Evolutionary conservation across 1,140 invertebrate genomes (phyloP).

Genomic region (Drosophila cardini): DNA sequence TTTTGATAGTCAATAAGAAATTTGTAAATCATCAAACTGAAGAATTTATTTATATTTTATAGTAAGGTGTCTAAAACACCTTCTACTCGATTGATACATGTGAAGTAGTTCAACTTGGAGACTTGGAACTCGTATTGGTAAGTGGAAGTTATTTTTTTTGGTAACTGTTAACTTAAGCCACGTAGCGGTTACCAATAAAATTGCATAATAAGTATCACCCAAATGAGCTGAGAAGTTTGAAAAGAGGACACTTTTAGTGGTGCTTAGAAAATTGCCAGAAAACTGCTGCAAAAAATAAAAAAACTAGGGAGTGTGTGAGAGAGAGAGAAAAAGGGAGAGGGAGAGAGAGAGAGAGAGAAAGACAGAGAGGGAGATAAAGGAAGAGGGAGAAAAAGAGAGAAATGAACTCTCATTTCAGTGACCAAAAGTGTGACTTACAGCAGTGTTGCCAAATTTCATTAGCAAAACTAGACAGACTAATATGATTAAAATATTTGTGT

Average conservation of each 20-base stretch:
- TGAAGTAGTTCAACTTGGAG: too few relatives aligned
- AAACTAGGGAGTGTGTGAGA: neutral
- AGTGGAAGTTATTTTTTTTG: neutral
- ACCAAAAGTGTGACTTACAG: too few relatives aligned
- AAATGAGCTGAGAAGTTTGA: slow-evolving; percentile 38
- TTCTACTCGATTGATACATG: too few relatives aligned
- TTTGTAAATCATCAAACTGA: neutral
- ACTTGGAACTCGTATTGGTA: neutral
- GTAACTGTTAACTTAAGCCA: slow-evolving; percentile 7
- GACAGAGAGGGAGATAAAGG: too few relatives aligned
- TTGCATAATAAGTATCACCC: slow-evolving; percentile 41
- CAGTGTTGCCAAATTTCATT: too few relatives aligned
- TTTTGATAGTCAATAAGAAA: too few relatives aligned
- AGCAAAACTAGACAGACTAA: too few relatives aligned
- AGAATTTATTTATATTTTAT: too few relatives aligned
- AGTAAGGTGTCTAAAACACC: too few relatives aligned
- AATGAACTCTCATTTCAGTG: too few relatives aligned
- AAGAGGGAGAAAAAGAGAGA: too few relatives aligned
- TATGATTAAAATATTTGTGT: too few relatives aligned
- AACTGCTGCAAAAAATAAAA: slow-evolving; percentile 12
- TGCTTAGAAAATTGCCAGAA: neutral
- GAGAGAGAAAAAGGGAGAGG: neutral
- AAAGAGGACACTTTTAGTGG: slow-evolving; percentile 25
- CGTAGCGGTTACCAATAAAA: slow-evolving; percentile 17
- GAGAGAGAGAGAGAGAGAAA: neutral